phyloP scores from a whole-genome alignment of 23 tunicate genomes.

The Diplosoma virens region DNA sequence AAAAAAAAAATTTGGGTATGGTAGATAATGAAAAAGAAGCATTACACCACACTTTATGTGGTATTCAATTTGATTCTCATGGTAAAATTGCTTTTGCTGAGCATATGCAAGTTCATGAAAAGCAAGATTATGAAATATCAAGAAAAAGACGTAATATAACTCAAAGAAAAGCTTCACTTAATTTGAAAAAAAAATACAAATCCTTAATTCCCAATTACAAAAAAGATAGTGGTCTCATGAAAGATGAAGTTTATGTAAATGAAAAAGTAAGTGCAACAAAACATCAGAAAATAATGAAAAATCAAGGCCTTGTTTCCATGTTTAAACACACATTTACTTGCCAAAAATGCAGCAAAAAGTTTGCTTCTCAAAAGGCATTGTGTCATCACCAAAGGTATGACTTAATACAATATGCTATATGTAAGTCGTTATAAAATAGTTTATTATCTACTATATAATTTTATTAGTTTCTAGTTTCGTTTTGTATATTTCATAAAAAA shows the following conservation, averaged over 20 bases:
- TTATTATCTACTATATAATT: too few relatives aligned
- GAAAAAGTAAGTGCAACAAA: neutral
- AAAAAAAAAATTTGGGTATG: neutral
- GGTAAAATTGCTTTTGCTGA: conserved; percentile 7
- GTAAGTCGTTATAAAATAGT: too few relatives aligned
- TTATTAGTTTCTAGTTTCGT: too few relatives aligned
- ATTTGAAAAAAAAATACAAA: neutral
- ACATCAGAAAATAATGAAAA: neutral
- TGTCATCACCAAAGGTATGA: conserved; percentile 6
- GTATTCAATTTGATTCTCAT: neutral
- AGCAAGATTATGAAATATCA: too few relatives aligned
- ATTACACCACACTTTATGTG: conserved; percentile 20
- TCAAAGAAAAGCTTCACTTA: conserved; percentile 13
- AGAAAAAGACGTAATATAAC: neutral
- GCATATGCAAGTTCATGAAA: conserved; percentile 33
- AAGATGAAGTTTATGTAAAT: neutral
- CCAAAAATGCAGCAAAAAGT: conserved; percentile 4
- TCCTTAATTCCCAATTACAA: conserved; percentile 4
- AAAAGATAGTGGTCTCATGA: neutral
- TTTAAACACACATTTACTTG: conserved; percentile 15
- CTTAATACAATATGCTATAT: too few relatives aligned
- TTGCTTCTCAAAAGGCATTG: conserved; percentile 18
- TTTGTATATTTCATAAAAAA: too few relatives aligned
- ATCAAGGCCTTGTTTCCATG: neutral
- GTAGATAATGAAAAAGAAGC: neutral